These are phyloP conservation scores for Piaya cayana DNA, from an alignment of 2,113 vertebrate genomes.

Conservation along the genomic window DNA sequence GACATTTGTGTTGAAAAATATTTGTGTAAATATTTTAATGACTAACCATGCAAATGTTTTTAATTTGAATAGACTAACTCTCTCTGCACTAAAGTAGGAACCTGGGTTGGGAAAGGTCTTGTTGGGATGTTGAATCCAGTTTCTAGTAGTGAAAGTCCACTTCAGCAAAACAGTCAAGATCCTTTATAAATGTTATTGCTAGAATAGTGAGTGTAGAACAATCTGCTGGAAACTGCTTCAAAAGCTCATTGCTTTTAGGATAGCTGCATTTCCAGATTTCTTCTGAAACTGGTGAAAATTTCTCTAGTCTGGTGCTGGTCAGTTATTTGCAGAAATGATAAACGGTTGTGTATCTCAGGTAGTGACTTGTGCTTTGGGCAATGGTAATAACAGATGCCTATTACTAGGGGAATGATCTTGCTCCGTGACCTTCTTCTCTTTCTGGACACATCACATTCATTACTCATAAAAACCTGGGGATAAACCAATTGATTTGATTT, in stretches of 20 bases:
- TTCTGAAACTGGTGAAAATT: neutral
- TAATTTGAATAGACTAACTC: neutral
- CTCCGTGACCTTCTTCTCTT: neutral
- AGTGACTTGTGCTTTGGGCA: neutral
- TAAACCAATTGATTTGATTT: neutral
- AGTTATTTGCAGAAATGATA: neutral
- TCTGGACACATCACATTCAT: neutral
- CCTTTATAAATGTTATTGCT: neutral
- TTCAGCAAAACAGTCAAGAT: neutral
- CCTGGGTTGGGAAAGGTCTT: neutral
- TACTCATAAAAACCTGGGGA: neutral
- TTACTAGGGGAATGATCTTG: neutral
- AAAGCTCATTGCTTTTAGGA: neutral
- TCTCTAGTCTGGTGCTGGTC: neutral
- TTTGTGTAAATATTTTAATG: conserved; percentile 36
- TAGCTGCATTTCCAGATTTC: neutral
- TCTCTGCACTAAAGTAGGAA: neutral
- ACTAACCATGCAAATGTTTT: neutral
- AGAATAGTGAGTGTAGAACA: neutral
- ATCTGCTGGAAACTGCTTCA: neutral
- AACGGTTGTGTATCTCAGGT: neutral
- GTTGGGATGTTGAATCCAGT: neutral
- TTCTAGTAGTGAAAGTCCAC: neutral
- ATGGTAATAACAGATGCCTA: neutral
- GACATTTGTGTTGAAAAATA: neutral